phyloP scores from a whole-genome alignment of 1,140 invertebrate genomes.

The Euwallacea similis region DNA sequence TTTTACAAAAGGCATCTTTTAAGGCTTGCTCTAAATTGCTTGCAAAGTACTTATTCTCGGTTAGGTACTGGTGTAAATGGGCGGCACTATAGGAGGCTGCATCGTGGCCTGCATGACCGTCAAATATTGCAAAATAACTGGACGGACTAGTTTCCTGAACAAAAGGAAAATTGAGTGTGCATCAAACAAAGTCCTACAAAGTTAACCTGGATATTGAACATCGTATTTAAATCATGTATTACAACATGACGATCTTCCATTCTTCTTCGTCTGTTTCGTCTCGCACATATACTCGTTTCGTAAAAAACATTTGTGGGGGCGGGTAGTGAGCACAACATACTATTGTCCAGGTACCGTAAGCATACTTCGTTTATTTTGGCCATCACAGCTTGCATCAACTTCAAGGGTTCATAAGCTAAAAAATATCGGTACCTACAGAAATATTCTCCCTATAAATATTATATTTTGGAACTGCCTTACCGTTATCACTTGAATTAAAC shows the following conservation, averaged over 20 bases:
- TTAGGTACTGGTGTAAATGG: slow-evolving; percentile 86
- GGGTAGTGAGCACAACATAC: slow-evolving; percentile 59
- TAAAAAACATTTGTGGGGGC: slow-evolving; percentile 56
- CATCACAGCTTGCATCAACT: slow-evolving; percentile 72
- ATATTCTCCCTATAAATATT: background rate
- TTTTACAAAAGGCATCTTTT: slow-evolving; percentile 78
- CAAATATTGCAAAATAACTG: slow-evolving; percentile 92
- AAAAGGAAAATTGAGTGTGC: background rate
- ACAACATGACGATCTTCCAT: slow-evolving; percentile 88
- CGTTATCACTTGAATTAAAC: slow-evolving; percentile 59
- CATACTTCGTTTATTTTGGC: slow-evolving; percentile 71
- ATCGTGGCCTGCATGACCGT: slow-evolving; percentile 92
- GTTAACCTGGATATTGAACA: slow-evolving; percentile 67
- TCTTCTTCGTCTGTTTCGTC: slow-evolving; percentile 76
- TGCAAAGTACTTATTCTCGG: slow-evolving; percentile 70
- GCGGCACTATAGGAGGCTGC: slow-evolving; percentile 85
- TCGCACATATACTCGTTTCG: slow-evolving; percentile 63
- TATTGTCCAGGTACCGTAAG: slow-evolving; percentile 66
- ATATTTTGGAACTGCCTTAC: slow-evolving; percentile 54
- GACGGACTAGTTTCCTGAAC: slow-evolving; percentile 61
- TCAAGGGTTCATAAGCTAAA: slow-evolving; percentile 70
- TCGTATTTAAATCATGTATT: slow-evolving; percentile 69
- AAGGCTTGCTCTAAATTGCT: slow-evolving; percentile 70
- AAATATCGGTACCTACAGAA: slow-evolving; percentile 33
- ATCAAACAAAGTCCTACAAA: slow-evolving; percentile 1